Evolutionary conservation across 2,888 invertebrate species (phyloP), one percentile per base, ranked within the genome.

Genomic region (Drosophila percnosoma): DNA sequence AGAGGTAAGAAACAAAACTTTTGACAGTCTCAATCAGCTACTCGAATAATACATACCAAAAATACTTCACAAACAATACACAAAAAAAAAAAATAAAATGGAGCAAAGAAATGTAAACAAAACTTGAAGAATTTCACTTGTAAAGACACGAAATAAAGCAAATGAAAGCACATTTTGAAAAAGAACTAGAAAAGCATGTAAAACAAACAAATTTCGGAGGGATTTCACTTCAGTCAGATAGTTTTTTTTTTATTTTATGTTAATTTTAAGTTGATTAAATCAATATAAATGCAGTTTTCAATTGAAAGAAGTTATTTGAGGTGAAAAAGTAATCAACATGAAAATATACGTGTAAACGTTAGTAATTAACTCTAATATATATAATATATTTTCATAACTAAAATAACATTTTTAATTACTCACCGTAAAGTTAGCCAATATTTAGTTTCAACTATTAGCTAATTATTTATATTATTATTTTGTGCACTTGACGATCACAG

Each of bases 21-120:
- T 66, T 67, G 53, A 73, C 71, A 62, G 61, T 67, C 64, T 74
- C 42, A 71, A 73, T 52, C 64, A 53, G 29, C 58, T 68, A 73
- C 73, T 79, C 49, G 66, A 69, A 61, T 53, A 62, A 18, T 15
- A 15, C 33, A 36, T 54, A 53, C 53, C 66, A 73, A 79, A 63
- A 6, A 15, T 64, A 75, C 54, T 63, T 58, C 48, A 73, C 53
- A 68, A 73, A 65, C 55, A 69, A 59, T 18, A 45, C 1, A 42
- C 21, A 59, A 60, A 57, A 52, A 27, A 38, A 29, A 27, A 3
- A 51, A 62, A 69, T 40, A 80, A 82, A 74, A 58, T 80, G 74
- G 75, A 85, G 75, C 82, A 80, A 72, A 62, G 11, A 59, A 73
- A 67, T 59, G 61, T 67, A 67, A 69, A 67, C 63, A 73, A 58